Base-by-base conservation (phyloP, 2,113 vertebrate species). In the Atrichornis clamosus region DNA sequence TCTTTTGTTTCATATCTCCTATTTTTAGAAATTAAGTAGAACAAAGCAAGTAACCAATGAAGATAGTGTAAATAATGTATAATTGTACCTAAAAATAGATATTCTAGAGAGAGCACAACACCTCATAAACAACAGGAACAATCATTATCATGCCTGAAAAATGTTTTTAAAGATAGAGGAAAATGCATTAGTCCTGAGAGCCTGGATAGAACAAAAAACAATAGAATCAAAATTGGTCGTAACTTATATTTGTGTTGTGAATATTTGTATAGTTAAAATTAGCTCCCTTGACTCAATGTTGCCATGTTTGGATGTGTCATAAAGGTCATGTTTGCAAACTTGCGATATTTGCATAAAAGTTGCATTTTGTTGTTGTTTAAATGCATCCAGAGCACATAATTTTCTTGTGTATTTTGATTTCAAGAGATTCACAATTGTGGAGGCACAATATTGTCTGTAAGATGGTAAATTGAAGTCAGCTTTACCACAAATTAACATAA, bases 1-100 rank as follows among this genome's bases (percentile, higher is more conserved):
- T 78, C 81, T 96, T 94, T 94, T 95, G 89, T 95, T 91, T 94
- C 59, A 3, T 42, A 23, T 60, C 33, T 26, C 41, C 73, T 90
- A 93, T 96, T 95, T 95, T 92, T 94, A 90, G 79, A 74, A 81
- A 56, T 77, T 26, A 67, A 94, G 37, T 42, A 88, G 56, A 94
- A 90, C 75, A 92, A 81, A 92, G 46, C 16, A 60, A 88, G 52
- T 63, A 87, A 60, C 68, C 28, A 26, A 15, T 8, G 1, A 60
- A 81, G 74, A 84, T 75, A 46, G 27, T 17, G 46, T 26, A 87
- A 86, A 88, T 86, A 88, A 84, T 81, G 49, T 39, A 52, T 87
- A 69, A 81, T 46, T 78, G 32, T 80, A 18, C 7, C 85, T 94
- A 88, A 88, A 93, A 93, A 90, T 70, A 91, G 78, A 22, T 77